Base-by-base conservation (phyloP, 2,888 invertebrate genomes). In the Corbicula japonica region DNA sequence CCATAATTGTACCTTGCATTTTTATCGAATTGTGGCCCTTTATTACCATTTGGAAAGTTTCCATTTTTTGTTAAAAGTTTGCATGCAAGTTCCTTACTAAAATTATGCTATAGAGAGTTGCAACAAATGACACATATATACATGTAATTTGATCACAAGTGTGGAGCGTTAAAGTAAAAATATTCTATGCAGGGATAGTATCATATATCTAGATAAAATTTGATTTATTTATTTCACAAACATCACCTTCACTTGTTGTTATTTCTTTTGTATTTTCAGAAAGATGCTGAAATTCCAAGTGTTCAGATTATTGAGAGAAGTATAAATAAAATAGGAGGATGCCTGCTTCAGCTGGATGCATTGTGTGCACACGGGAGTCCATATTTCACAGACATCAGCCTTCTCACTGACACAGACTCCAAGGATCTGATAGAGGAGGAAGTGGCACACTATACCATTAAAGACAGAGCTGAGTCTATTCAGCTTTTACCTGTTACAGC, bases 271-370 rank as follows among this genome's bases (percentile, higher is more conserved):
- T 23, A 21, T 23, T 52, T 66, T 4, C 72, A 85, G 84, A 65
- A 66, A 8, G 35, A 63, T 5, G n/a, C 73, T 50, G 83, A 84
- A 23, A 21, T 74, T 18, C 28, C 48, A 12, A 73, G 84, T 54
- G 50, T 86, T 2, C 32, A 72, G 28, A 77, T 83, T 63, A 76
- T 88, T n/a, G 77, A 85, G 34, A 71, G 83, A 52, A 81, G 86
- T 46, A 41, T 88, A 8, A 35, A 65, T 26, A 83, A 83, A 62
- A 71, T 83, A 5, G 79, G 80, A 46, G 88, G 88, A 32, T 66
- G 69, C 23, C 66, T 88, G 26, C 74, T 83, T 34, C 82, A 84
- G 30, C 41, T 86, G 21, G 79, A 84, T 56, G 71, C 80, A 38
- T 35, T 88, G 12, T 74, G 84, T n/a, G 71, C 77, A 10, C 44